phyloP scores from a whole-genome alignment of 2,797 vertebrate species.

The Channallabes apus region DNA sequence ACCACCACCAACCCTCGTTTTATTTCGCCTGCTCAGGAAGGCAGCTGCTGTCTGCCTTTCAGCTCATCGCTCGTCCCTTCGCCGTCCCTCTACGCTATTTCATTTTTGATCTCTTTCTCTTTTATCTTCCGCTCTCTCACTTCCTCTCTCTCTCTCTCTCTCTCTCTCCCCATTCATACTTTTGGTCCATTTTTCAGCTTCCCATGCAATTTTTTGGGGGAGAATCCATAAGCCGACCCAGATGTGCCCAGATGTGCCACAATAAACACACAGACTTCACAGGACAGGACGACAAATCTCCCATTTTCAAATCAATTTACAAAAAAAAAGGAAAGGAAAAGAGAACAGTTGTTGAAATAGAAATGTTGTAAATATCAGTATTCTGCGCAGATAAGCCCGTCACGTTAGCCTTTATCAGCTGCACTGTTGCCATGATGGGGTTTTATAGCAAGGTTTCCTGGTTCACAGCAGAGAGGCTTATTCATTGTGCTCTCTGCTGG shows the following conservation, averaged over 20 bases:
- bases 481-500: constrained; percentile 37
- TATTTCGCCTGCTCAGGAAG: constrained; percentile 84
- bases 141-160: no score
- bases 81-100: constrained; percentile 66
- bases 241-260: constrained; percentile 47
- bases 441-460: constrained; percentile 73
- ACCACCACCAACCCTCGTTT: constrained; percentile 70
- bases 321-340: no score
- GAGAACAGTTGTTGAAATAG: neutral
- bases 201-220: constrained; percentile 34
- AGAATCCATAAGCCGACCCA: constrained; percentile 48
- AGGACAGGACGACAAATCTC: neutral
- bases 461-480: constrained; percentile 68
- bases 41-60: constrained; percentile 85
- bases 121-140: constrained; percentile 60
- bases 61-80: constrained; percentile 75
- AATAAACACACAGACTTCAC: constrained; percentile 24
- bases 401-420: constrained; percentile 27
- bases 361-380: constrained; percentile 16
- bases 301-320: no score
- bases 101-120: constrained; percentile 70
- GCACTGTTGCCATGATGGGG: constrained; percentile 70
- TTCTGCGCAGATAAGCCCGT: constrained; percentile 1
- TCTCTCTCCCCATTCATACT: constrained; percentile 8
- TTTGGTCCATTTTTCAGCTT: constrained; percentile 35